These are phyloP conservation scores for Odocoileus virginianus DNA, from an alignment of 2,113 vertebrate genomes.

Conservation along the genomic window DNA sequence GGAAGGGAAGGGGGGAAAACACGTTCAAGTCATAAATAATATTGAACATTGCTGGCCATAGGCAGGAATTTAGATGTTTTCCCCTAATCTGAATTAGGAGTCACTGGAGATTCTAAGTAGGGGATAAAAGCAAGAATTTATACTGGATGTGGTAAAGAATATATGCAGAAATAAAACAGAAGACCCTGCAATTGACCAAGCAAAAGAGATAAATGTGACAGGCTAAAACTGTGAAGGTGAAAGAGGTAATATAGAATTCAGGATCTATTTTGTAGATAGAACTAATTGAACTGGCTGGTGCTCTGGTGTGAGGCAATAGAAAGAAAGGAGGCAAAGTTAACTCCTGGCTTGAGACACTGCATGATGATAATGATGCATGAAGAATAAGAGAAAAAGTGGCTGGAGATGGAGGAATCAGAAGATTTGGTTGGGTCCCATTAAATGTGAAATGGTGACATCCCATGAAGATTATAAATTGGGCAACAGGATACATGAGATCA, in stretches of 20 bases:
- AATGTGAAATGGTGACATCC: not conserved
- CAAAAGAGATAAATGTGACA: not conserved
- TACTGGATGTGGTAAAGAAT: not conserved
- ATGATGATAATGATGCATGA: not conserved
- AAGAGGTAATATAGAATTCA: not conserved
- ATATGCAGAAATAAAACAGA: not conserved
- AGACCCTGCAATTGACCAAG: not conserved
- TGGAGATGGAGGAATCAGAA: not conserved
- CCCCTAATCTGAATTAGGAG: not conserved
- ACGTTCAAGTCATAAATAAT: not conserved
- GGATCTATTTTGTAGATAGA: not conserved
- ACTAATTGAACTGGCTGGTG: not conserved
- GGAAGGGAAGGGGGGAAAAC: not conserved
- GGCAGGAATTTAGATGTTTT: not conserved
- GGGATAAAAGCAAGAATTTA: not conserved
- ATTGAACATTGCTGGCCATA: not conserved
- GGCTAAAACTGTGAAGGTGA: not conserved
- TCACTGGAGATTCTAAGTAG: not conserved
- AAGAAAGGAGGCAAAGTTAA: not conserved
- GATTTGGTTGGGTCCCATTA: not conserved
- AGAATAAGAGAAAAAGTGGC: not conserved
- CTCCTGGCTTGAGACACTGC: not conserved
- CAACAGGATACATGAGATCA: not conserved
- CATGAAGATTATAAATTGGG: not conserved
- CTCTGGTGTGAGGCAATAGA: rapidly evolving